phyloP scores from a whole-genome alignment of 1,140 invertebrate species.

The Drosophila rhopaloa region DNA sequence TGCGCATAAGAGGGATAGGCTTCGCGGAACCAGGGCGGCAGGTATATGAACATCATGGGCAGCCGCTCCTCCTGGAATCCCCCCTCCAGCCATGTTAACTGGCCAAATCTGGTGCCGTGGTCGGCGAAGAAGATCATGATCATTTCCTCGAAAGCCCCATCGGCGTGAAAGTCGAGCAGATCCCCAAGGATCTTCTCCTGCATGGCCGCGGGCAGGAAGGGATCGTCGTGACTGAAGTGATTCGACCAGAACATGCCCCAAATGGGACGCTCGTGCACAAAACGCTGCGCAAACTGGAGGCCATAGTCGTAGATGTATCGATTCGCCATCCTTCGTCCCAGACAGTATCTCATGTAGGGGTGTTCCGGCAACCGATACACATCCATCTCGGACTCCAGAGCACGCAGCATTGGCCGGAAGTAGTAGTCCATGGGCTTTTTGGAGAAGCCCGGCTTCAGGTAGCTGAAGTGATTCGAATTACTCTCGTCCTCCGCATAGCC shows the following conservation, averaged over 20 bases:
- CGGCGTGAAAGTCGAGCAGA: conserved; percentile 86
- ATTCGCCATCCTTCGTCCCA: conserved; percentile 86
- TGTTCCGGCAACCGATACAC: conserved; percentile 14
- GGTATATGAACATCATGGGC: conserved; percentile 91
- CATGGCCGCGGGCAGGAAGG: conserved; percentile 89
- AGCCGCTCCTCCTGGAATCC: conserved; percentile 95
- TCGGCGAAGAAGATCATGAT: conserved; percentile 94
- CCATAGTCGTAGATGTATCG: conserved; percentile 86
- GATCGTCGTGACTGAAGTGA: conserved; percentile 90
- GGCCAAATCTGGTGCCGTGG: conserved; percentile 95
- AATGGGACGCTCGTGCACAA: conserved; percentile 84
- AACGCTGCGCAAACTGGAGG: conserved; percentile 85
- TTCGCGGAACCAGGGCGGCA: conserved; percentile 90
- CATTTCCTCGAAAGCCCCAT: conserved; percentile 87
- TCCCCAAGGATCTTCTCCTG: conserved; percentile 87
- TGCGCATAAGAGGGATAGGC: conserved; percentile 87
- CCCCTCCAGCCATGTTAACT: conserved; percentile 86
- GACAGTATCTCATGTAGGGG: conserved; percentile 80
- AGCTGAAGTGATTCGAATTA: conserved; percentile 91
- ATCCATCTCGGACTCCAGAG: conserved; percentile 84
- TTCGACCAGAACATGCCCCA: conserved; percentile 93
- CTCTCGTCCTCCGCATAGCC: conserved; percentile 91
- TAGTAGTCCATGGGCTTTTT: conserved; percentile 93
- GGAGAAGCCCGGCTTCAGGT: conserved; percentile 90
- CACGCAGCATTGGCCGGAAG: conserved; percentile 89